These are phyloP conservation scores for Trematomus bernacchii DNA, from an alignment of 2,797 vertebrate genomes.

Conservation along the genomic window DNA sequence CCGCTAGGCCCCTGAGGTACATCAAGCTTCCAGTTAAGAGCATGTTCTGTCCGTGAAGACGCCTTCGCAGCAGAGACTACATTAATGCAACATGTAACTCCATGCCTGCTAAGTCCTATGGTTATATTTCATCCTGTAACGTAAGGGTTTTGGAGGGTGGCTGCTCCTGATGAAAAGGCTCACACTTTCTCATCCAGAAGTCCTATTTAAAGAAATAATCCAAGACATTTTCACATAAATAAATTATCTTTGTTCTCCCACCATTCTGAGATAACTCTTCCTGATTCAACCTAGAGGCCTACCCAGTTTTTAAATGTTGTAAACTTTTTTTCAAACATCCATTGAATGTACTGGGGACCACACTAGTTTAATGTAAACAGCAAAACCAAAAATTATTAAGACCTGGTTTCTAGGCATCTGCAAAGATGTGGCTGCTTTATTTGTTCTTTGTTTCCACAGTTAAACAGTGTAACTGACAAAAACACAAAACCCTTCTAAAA, in stretches of 20 bases:
- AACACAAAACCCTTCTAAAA: background rate
- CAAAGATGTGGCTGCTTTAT: background rate
- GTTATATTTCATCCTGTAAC: slow-evolving; percentile 28
- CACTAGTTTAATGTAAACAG: background rate
- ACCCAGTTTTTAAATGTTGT: background rate
- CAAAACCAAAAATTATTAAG: no score
- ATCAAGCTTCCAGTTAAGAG: slow-evolving; percentile 67
- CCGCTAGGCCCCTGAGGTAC: slow-evolving; percentile 65
- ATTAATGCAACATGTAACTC: slow-evolving; percentile 68
- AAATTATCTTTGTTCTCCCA: slow-evolving; percentile 5
- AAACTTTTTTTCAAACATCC: background rate
- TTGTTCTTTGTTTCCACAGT: background rate
- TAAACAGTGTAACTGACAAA: background rate
- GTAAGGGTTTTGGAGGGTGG: slow-evolving; percentile 11
- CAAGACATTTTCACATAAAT: slow-evolving; percentile 30
- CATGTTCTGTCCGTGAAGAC: slow-evolving; percentile 66
- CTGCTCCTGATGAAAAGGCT: slow-evolving; percentile 31
- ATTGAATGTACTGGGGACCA: background rate
- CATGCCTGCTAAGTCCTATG: slow-evolving; percentile 1
- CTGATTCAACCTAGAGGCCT: background rate
- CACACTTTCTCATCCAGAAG: slow-evolving; percentile 2
- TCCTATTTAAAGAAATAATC: slow-evolving; percentile 38
- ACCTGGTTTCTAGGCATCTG: background rate
- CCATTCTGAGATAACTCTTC: background rate
- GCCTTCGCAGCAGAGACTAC: slow-evolving; percentile 46